A percentile compares a stretch with the other conserved stretches of the same genome.
These are phyloP conservation scores for Spodoptera exigua DNA, from an alignment of 2,888 invertebrate species.

Conservation along the genomic window DNA sequence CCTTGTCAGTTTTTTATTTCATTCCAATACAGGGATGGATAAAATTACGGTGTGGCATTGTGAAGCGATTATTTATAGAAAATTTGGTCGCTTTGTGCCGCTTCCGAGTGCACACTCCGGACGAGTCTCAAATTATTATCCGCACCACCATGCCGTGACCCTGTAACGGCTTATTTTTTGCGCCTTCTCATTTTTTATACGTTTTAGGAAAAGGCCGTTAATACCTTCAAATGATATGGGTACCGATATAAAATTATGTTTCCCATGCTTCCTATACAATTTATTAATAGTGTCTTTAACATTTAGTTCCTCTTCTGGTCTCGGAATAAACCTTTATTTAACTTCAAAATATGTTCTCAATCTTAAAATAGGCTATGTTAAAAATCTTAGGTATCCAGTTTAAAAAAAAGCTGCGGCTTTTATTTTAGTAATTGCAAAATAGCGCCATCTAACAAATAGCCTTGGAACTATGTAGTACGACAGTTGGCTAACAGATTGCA, in stretches of 20 bases:
- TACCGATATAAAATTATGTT: conserved; percentile 6
- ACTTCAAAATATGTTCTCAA: too few species aligned
- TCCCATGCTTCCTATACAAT: not conserved
- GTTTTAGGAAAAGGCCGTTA: conserved; percentile 69
- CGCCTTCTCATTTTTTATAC: conserved; percentile 50
- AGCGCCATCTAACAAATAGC: conserved; percentile 82
- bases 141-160: conserved; percentile 69
- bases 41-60: conserved; percentile 85
- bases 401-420: not conserved
- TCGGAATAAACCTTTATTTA: too few species aligned
- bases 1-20: conserved; percentile 79
- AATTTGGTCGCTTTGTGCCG: conserved; percentile 85
- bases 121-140: conserved; percentile 76
- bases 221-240: conserved; percentile 9
- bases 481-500: conserved; percentile 58
- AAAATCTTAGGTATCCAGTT: too few species aligned
- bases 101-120: conserved; percentile 77
- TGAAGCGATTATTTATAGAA: conserved; percentile 88
- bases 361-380: too few species aligned
- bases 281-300: not conserved
- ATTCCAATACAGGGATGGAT: conserved; percentile 86
- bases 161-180: conserved; percentile 71
- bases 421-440: conserved; percentile 56
- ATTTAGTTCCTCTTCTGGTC: too few species aligned
- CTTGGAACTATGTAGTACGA: conserved; percentile 74